These are phyloP conservation scores for Smutsia gigantea DNA, from an alignment of 2,797 vertebrate species.

Conservation along the genomic window DNA sequence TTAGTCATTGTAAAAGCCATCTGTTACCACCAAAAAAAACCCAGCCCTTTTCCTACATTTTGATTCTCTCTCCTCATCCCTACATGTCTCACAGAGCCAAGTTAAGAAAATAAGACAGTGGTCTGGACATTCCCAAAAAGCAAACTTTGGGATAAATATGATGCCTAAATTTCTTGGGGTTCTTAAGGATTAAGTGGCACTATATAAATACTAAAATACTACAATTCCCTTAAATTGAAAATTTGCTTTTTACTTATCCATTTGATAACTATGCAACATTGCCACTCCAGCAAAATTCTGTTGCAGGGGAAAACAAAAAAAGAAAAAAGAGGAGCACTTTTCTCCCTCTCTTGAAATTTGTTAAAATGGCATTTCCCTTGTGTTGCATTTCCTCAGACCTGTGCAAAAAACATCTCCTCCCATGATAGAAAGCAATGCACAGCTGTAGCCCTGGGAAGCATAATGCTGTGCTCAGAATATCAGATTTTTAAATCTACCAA, in stretches of 20 bases:
- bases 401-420: constrained; percentile 65
- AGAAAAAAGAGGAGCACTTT: constrained; percentile 18
- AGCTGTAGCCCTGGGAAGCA: constrained; percentile 62
- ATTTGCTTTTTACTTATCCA: constrained; percentile 20
- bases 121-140: not conserved
- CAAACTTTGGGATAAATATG: not conserved
- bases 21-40: not conserved
- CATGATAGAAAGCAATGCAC: constrained; percentile 67
- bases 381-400: constrained; percentile 73
- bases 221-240: not conserved
- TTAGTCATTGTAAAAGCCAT: not conserved
- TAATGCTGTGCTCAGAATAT: constrained; percentile 60
- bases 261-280: constrained; percentile 38
- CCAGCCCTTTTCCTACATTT: not conserved
- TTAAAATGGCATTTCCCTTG: constrained; percentile 75
- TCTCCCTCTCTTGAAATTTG: constrained; percentile 54
- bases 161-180: not conserved
- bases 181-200: constrained; percentile 33
- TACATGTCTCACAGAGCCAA: not conserved
- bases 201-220: not conserved
- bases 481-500: constrained; percentile 63
- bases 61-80: not conserved
- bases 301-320: constrained; percentile 37
- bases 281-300: constrained; percentile 44
- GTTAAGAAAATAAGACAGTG: not conserved